These are phyloP conservation scores for Falco concolor DNA, from an alignment of 2,797 vertebrate species.

Conservation along the genomic window DNA sequence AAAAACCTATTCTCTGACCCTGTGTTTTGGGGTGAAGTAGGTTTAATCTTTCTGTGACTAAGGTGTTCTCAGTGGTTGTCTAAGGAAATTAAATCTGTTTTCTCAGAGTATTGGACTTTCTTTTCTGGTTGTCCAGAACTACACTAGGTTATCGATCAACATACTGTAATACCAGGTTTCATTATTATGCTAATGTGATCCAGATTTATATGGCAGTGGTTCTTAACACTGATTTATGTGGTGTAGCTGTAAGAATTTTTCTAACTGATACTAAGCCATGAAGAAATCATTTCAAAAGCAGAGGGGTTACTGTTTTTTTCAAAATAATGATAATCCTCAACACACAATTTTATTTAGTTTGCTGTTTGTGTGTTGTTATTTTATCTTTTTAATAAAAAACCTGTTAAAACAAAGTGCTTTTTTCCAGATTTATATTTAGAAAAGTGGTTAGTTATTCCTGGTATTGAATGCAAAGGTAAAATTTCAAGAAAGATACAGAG, in stretches of 20 bases:
- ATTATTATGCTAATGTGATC: neutral
- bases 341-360: neutral
- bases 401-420: accelerated
- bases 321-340: neutral
- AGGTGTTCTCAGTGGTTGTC: neutral
- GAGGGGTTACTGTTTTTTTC: neutral
- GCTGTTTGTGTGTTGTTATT: neutral
- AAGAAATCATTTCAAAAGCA: neutral
- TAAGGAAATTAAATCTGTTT: neutral
- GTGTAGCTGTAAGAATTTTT: neutral
- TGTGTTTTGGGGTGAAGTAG: neutral
- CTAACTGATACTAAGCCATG: neutral
- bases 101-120: neutral
- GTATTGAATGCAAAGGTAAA: neutral
- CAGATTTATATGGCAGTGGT: neutral
- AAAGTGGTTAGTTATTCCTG: neutral
- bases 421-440: neutral
- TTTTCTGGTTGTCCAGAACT: neutral
- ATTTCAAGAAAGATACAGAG: neutral
- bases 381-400: neutral
- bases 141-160: neutral
- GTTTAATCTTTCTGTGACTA: neutral
- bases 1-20: neutral
- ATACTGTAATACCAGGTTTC: neutral
- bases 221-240: neutral